These are phyloP conservation scores for Motacilla alba DNA, from an alignment of 2,113 vertebrate species.

Conservation along the genomic window DNA sequence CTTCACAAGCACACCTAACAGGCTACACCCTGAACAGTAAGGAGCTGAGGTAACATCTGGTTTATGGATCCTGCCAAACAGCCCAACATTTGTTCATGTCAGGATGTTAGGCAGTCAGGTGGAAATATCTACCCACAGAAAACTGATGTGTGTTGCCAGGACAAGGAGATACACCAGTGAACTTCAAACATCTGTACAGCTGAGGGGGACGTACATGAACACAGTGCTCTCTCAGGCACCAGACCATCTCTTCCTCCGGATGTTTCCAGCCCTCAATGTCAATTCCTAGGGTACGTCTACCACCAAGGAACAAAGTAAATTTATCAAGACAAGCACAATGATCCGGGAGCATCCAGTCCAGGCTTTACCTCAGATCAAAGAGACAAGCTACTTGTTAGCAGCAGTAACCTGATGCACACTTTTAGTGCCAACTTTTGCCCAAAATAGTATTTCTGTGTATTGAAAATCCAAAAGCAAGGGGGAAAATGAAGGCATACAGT, in stretches of 20 bases:
- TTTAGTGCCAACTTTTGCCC: neutral
- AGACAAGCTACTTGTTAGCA: neutral
- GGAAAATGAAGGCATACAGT: neutral
- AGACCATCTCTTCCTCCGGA: neutral
- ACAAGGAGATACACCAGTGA: neutral
- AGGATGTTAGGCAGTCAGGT: neutral
- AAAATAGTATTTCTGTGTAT: neutral
- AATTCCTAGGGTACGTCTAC: neutral
- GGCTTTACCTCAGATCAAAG: neutral
- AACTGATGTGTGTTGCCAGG: neutral
- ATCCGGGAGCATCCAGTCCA: neutral
- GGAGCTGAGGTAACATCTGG: neutral
- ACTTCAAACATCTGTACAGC: neutral
- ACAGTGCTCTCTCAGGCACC: neutral
- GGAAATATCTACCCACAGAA: neutral
- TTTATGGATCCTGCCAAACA: neutral
- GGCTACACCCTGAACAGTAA: neutral
- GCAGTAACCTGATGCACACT: neutral
- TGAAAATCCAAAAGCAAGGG: neutral
- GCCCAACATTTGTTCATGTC: neutral
- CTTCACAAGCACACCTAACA: neutral
- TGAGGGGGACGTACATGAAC: neutral
- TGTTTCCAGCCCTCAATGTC: neutral
- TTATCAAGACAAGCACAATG: neutral
- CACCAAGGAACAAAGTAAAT: neutral